Evolutionary conservation across 2,888 invertebrate genomes (phyloP), one percentile per base, ranked within the genome.

Genomic region (Criorhina ranunculi): DNA sequence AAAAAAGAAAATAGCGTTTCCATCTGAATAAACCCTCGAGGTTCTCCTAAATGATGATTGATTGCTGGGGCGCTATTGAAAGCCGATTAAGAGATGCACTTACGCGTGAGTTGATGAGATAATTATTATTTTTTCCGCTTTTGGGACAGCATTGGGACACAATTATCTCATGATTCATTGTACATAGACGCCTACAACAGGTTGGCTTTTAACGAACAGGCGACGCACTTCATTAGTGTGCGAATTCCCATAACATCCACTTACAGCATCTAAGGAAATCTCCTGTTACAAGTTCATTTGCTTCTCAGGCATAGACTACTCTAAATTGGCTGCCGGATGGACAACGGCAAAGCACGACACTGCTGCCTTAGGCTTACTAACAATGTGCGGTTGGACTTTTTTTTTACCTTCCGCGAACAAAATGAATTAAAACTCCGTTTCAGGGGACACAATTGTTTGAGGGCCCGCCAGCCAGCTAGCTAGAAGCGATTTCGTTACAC

Each of bases 231-330:
- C 81, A 81, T 76, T 80, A 67, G 37, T 60, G 24, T 19, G 53
- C 55, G 5, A 70, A 70, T 77, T 77, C 66, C 70, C 77, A 81
- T 81, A 67, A n/a, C 42, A 64, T 67, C 46, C 64, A 57, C 46
- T 49, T 8, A 6, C 12, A 5, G 12, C 11, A 5, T 59, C 77
- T 67, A 73, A 72, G 67, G 70, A 57, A 81, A 81, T 35, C 35
- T 62, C 83, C 73, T 73, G 83, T 69, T 64, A 83, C 79, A 73
- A 79, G 83, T 83, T 83, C 73, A 79, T 79, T 83, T 83, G 72
- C 72, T 78, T 78, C 77, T 66, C 82, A 82, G 67, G 42, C 60
- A 17, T 12, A 31, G 51, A 42, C 19, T 15, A 31, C 69, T 57
- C 67, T 75, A 83, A 83, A 83, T 83, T 83, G 79, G 73, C 73